Evolutionary conservation across 2,888 invertebrate genomes (phyloP).

Genomic region (Agonopterix arenella): DNA sequence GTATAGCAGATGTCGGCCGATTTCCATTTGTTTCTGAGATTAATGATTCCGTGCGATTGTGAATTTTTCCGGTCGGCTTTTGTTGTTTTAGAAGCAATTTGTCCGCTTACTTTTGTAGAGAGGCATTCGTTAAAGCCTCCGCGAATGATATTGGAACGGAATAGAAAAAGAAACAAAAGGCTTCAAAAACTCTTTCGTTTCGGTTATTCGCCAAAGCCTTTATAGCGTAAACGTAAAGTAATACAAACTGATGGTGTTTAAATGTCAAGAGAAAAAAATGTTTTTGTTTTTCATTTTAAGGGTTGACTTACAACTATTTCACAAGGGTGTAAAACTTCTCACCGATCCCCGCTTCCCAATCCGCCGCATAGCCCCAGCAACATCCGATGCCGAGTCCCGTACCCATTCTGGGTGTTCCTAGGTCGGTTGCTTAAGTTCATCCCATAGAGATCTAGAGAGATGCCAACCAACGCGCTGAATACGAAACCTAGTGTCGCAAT

Average conservation of each 20-base stretch:
- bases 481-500: too few species aligned
- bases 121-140: slow-evolving; percentile 68
- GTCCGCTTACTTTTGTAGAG: slow-evolving; percentile 73
- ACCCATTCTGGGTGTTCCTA: too few species aligned
- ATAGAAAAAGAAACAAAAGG: slow-evolving; percentile 49
- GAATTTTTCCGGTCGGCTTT: slow-evolving; percentile 77
- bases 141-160: slow-evolving; percentile 64
- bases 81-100: slow-evolving; percentile 78
- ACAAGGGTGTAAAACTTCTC: too few species aligned
- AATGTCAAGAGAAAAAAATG: too few species aligned
- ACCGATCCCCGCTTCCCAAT: too few species aligned
- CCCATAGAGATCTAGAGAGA: too few species aligned
- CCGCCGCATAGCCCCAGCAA: too few species aligned
- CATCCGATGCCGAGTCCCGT: too few species aligned
- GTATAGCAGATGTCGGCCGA: slow-evolving; percentile 76
- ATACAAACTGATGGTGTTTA: neutral
- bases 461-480: too few species aligned
- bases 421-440: too few species aligned
- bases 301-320: too few species aligned
- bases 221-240: neutral
- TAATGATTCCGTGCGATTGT: slow-evolving; percentile 76
- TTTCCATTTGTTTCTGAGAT: slow-evolving; percentile 78
- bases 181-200: slow-evolving; percentile 15
- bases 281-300: too few species aligned
- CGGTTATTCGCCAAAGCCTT: slow-evolving; percentile 9